These are phyloP conservation scores for Falco columbarius DNA, from an alignment of 2,797 vertebrate genomes.

Conservation along the genomic window DNA sequence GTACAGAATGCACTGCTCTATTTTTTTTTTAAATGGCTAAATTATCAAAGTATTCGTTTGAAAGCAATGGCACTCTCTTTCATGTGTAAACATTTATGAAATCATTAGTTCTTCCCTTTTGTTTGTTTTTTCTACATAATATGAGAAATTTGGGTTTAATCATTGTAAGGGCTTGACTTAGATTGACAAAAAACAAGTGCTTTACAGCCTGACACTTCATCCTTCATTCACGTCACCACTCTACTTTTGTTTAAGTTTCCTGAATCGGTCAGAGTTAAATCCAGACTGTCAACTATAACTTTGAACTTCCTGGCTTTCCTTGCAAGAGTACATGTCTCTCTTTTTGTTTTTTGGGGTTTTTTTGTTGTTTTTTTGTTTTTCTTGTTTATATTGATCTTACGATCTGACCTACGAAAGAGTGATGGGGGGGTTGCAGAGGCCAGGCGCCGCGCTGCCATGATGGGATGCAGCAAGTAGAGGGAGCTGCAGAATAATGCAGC, in stretches of 20 bases:
- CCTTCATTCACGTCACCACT: conserved; percentile 7
- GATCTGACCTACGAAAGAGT: background rate
- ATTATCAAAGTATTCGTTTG: background rate
- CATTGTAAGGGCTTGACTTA: background rate
- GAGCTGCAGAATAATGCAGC: conserved; percentile 61
- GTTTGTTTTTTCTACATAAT: background rate
- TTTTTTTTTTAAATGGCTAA: background rate
- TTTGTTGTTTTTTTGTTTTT: background rate
- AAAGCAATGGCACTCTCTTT: background rate
- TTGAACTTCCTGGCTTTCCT: conserved; percentile 30
- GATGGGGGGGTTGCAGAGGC: background rate
- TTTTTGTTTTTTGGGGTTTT: background rate
- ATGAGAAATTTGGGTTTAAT: background rate
- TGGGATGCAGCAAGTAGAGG: conserved; percentile 57
- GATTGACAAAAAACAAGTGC: background rate
- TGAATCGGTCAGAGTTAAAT: conserved; percentile 38
- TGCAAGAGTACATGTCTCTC: background rate
- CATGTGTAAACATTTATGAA: background rate
- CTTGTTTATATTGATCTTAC: conserved; percentile 31
- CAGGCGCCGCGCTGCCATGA: background rate
- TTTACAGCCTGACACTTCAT: background rate
- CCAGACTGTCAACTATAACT: conserved; percentile 19
- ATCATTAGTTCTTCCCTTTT: background rate
- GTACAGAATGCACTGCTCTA: background rate
- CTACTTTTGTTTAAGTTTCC: background rate